phyloP scores from a whole-genome alignment of 2,113 vertebrate species.

The Gallinago jamesoni region DNA sequence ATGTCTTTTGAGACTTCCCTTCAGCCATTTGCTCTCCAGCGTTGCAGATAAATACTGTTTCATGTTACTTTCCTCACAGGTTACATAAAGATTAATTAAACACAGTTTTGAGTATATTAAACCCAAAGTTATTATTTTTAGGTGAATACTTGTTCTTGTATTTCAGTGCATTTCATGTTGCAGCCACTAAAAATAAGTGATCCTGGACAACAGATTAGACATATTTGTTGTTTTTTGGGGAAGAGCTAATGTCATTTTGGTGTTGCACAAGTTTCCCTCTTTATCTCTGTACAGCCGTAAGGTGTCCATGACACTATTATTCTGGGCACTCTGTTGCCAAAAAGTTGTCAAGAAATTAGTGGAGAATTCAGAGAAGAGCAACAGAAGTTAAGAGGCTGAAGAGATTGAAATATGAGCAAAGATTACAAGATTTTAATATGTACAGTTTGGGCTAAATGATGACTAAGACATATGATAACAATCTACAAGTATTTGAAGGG shows the following conservation, averaged over 20 bases:
- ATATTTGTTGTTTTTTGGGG: constrained; percentile 54
- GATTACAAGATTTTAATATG: constrained; percentile 69
- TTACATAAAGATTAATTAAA: background rate
- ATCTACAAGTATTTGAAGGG: constrained; percentile 68
- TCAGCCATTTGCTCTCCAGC: background rate
- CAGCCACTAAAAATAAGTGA: constrained; percentile 52
- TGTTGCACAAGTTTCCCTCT: constrained; percentile 48
- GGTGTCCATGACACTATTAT: constrained; percentile 64
- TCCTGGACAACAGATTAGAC: constrained; percentile 53
- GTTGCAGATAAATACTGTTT: background rate
- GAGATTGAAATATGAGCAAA: constrained; percentile 68
- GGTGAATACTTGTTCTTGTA: background rate
- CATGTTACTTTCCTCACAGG: background rate
- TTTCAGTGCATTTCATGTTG: constrained; percentile 9
- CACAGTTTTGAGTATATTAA: background rate
- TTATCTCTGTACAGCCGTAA: constrained; percentile 54
- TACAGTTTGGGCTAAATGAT: constrained; percentile 68
- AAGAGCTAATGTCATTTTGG: constrained; percentile 50
- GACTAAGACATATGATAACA: constrained; percentile 70
- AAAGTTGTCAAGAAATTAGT: constrained; percentile 67
- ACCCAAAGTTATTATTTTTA: background rate
- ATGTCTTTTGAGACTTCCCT: background rate
- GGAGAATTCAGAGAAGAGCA: constrained; percentile 55
- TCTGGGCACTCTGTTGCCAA: constrained; percentile 64
- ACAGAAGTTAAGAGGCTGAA: constrained; percentile 69